Base-by-base conservation (phyloP, 2,888 invertebrate species). In the Allolobophora icterica region DNA sequence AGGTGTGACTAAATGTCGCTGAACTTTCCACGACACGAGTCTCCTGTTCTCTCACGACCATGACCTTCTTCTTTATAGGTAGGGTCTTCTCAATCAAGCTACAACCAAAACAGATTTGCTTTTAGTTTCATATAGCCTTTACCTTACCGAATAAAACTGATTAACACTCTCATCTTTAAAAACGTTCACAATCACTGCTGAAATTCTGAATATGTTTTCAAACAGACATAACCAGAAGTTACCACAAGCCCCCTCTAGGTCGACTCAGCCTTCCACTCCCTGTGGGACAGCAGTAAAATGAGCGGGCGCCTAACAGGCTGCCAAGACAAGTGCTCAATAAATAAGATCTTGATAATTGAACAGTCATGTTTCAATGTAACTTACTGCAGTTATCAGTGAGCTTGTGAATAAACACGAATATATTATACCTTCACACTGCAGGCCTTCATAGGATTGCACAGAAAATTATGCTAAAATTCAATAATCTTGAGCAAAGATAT, bases 1-100 rank as follows among this genome's bases (percentile, higher is more conserved):
- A 96, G 30, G 97, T 97, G 38, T 97, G 92, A 8, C 93, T 93
- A 93, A 95, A 95, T 84, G 94, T 93, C 15, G 95, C 94, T 34
- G 94, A 93, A 91, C 93, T 93, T 91, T 95, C 94, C 21, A 94
- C 92, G 19, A 92, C 91, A 11, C 93, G 89, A 35, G 93, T 93
- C 90, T 93, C 93, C 33, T 94, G 93, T 45, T 94, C 94, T 35
- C 93, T 93, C 11, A 93, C 92, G 11, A 93, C 91, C 24, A 93
- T 93, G 15, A 93, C 92, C 34, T 94, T 94, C 89, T 94, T 93
- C 92, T 93, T 93, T 17, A 93, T 93, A n/a, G 93, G 93, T 45
- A 93, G 93, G 30, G 93, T 93, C 91, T 94, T 93, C 87, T 94
- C 93, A n/a, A n/a, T 71, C 6, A 30, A 71, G 30, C 71, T n/a